Conservation (phyloP, 2,113 vertebrate genomes). For the Alethe castanea region DNA sequence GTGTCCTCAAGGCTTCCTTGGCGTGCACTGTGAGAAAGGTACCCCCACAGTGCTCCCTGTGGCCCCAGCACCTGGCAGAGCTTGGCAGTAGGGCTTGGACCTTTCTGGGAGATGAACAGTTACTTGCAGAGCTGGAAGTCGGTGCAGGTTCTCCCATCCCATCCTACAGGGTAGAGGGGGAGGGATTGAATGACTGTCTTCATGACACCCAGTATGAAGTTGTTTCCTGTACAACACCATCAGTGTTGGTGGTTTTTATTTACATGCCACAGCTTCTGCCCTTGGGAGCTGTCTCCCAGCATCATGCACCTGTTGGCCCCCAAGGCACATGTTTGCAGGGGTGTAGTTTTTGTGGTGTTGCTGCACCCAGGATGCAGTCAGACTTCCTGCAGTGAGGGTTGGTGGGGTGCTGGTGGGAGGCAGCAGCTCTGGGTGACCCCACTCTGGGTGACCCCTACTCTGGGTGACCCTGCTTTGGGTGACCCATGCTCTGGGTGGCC, state of each 20-base stretch:
- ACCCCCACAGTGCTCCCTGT: not conserved
- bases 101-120: no score
- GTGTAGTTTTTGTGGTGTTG: not conserved
- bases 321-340: accelerated
- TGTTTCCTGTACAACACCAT: not conserved
- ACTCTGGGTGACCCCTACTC: not conserved
- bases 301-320: accelerated
- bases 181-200: not conserved
- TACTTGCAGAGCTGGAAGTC: not conserved
- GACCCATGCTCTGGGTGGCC: not conserved
- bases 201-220: not conserved
- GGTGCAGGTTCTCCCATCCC: not conserved
- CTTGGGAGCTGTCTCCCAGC: not conserved
- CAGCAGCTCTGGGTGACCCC: not conserved
- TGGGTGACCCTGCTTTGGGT: not conserved
- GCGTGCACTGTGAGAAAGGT: conserved; percentile 94
- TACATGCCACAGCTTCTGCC: not conserved
- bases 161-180: not conserved
- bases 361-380: not conserved
- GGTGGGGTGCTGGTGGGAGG: not conserved
- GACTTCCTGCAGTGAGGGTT: accelerated
- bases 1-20: conserved; percentile 87
- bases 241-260: not conserved
- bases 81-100: not conserved
- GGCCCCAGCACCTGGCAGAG: not conserved